phyloP scores from a whole-genome alignment of 1,140 invertebrate species.

The Papilio dardanus region DNA sequence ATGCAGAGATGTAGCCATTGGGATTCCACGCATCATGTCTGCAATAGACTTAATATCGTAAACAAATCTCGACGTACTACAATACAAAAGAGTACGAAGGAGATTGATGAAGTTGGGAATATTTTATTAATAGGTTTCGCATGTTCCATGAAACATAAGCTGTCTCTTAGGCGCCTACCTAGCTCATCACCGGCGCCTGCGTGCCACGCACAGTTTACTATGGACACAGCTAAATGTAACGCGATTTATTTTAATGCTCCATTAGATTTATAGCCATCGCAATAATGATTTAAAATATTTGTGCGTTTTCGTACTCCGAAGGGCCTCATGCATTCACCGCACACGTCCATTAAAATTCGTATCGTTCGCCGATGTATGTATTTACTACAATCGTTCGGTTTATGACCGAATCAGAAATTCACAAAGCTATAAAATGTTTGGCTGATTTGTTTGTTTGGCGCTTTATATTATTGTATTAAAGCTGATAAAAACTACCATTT shows the following conservation, averaged over 20 bases:
- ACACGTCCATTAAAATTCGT: conserved; percentile 60
- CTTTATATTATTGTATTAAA: conserved; percentile 19
- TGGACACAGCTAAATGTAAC: conserved; percentile 40
- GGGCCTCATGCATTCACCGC: conserved; percentile 54
- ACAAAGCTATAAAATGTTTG: conserved; percentile 38
- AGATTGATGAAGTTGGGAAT: conserved; percentile 14
- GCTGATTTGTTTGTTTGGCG: conserved; percentile 33
- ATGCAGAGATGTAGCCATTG: not conserved
- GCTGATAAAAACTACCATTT: conserved; percentile 5
- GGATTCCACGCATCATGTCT: not conserved
- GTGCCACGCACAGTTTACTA: conserved; percentile 22
- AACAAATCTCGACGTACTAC: conserved; percentile 20
- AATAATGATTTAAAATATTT: conserved; percentile 54
- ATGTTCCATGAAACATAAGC: conserved; percentile 38
- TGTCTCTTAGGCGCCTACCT: conserved; percentile 34
- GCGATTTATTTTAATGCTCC: conserved; percentile 53
- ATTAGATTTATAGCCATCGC: conserved; percentile 52
- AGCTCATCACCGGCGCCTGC: conserved; percentile 24
- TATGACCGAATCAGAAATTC: conserved; percentile 55
- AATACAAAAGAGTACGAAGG: conserved; percentile 16
- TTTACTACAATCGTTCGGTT: conserved; percentile 53
- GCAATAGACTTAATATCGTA: conserved; percentile 16
- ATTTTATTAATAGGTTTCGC: conserved; percentile 9
- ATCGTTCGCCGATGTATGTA: conserved; percentile 48
- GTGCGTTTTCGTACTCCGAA: conserved; percentile 44